Base-by-base conservation (phyloP, 1,140 invertebrate genomes). In the Steinernema feltiae region DNA sequence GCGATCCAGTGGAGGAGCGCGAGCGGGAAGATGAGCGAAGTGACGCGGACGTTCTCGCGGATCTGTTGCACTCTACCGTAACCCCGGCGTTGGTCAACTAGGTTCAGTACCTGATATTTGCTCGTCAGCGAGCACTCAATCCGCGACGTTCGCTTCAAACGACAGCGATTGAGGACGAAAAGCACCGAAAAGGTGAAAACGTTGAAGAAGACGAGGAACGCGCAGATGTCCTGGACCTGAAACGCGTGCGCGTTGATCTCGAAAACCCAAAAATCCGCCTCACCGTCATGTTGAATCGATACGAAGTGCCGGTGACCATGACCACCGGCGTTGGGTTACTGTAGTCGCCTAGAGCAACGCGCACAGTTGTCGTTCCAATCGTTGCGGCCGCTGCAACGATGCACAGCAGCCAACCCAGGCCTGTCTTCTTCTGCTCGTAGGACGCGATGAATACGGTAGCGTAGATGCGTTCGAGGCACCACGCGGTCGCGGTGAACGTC, bases 101-200 rank as follows among this genome's bases (percentile, higher is more conserved):
- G 35, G 12, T 63, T n/a, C n/a, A n/a, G n/a, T 63, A 63, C 53
- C 53, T 63, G 53, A 21, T 63, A 63, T 21, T 63, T 63, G 53
- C 24, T 15, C 2, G 53, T 63, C 15, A 63, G 24, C 7, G 53
- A 27, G 24, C 24, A n/a, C 53, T 63, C 7, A 17, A 63, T 63
- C 7, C 12, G 53, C 3, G 53, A 7, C 24, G 24, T n/a, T n/a
- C 24, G 7, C 3, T 27, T 63, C 24, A 3, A 7, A 3, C 53
- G 12, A 3, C 15, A 3, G 3, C 3, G 24, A 27, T 63, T 63
- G 24, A 63, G 7, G 7, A 63, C 12, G 53, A 15, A 63, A 27
- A 63, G 53, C 2, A 63, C 53, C 12, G 3, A 27, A 27, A 63
- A 63, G 15, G 24, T 27, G 12, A 63, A 27, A 27, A 63, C 12